Conservation (phyloP, 2,888 invertebrate species). For the Automeris io region DNA sequence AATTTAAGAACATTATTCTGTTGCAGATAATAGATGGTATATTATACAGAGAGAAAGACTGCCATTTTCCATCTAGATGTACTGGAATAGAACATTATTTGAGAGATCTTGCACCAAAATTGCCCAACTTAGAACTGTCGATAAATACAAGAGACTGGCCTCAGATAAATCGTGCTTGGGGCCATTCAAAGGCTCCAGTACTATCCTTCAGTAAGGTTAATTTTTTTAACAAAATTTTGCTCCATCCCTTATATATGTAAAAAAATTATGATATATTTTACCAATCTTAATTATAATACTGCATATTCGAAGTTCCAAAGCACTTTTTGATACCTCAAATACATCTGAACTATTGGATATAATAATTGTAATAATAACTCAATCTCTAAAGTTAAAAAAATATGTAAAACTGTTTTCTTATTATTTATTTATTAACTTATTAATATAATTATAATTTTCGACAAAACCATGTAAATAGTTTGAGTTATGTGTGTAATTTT, state of each 20-base stretch:
- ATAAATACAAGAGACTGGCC: slow-evolving; percentile 97
- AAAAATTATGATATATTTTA: background rate
- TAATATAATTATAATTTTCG: no score
- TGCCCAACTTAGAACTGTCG: slow-evolving; percentile 90
- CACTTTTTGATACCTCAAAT: no score
- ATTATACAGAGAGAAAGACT: slow-evolving; percentile 88
- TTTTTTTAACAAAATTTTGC: slow-evolving; percentile 4
- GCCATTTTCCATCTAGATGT: slow-evolving; percentile 96
- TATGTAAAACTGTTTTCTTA: no score
- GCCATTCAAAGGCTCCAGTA: slow-evolving; percentile 82
- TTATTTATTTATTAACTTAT: no score
- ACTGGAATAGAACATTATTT: slow-evolving; percentile 94
- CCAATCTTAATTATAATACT: background rate
- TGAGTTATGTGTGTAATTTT: no score
- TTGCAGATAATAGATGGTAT: slow-evolving; percentile 90
- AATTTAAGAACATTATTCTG: no score
- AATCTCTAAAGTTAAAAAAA: no score
- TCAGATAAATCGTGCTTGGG: slow-evolving; percentile 82
- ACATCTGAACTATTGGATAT: no score
- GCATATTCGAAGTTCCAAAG: no score
- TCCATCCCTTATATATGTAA: no score
- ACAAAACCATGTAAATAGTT: no score
- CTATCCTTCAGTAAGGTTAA: slow-evolving; percentile 96
- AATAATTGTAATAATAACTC: no score
- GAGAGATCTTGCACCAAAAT: slow-evolving; percentile 78